Conservation (phyloP, 1,140 invertebrate species). For the Lanistes nyassanus region DNA sequence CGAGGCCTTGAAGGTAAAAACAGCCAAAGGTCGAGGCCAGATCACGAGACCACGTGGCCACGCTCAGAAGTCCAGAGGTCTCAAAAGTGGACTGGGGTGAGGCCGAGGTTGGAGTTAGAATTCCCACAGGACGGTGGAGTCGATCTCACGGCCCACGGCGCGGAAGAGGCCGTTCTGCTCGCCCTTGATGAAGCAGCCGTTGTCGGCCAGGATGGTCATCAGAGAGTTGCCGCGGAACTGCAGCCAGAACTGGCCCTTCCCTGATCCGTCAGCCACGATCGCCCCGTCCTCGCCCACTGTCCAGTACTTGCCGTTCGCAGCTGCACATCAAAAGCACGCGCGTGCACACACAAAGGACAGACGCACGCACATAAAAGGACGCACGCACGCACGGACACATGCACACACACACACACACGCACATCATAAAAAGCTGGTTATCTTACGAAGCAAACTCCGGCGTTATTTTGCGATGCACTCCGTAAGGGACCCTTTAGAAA, state of each 20-base stretch:
- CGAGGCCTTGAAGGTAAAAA: too few relatives aligned
- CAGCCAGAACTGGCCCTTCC: constrained; percentile 86
- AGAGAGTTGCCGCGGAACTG: constrained; percentile 91
- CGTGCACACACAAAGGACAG: too few relatives aligned
- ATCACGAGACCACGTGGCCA: too few relatives aligned
- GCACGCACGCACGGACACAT: too few relatives aligned
- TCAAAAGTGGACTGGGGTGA: too few relatives aligned
- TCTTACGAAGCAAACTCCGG: background rate
- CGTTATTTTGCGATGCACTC: too few relatives aligned
- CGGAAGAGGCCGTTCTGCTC: constrained; percentile 95
- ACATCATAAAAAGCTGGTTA: background rate
- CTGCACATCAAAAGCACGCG: constrained; percentile 73
- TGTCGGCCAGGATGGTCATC: constrained; percentile 84
- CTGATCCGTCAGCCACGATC: constrained; percentile 82
- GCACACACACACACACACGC: background rate
- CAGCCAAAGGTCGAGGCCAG: too few relatives aligned
- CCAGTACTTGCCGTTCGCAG: constrained; percentile 89
- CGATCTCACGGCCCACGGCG: constrained; percentile 78
- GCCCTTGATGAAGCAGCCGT: constrained; percentile 85
- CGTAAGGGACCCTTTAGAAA: too few relatives aligned
- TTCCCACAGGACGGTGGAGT: constrained; percentile 55
- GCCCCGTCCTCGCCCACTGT: constrained; percentile 79
- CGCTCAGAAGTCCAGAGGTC: too few relatives aligned
- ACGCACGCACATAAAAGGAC: too few relatives aligned
- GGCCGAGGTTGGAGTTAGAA: constrained; percentile 42